These are phyloP conservation scores for Hipparchia semele DNA, from an alignment of 2,888 invertebrate genomes.

Conservation along the genomic window DNA sequence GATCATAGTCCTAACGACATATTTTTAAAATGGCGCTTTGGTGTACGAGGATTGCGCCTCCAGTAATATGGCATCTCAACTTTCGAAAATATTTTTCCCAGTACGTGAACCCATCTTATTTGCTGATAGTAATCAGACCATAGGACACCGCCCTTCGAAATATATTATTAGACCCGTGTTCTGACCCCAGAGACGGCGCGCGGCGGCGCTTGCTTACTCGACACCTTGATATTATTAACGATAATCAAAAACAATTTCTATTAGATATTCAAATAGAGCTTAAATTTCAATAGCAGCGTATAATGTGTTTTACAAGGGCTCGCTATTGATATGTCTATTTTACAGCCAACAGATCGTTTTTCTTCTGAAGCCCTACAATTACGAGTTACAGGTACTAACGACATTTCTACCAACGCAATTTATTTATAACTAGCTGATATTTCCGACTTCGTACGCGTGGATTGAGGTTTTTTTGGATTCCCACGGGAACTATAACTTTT, in stretches of 20 bases:
- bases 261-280: slow-evolving; percentile 30
- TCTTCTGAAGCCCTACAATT: slow-evolving; percentile 5
- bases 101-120: slow-evolving; percentile 67
- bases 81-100: slow-evolving; percentile 54
- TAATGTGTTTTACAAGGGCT: slow-evolving; percentile 46
- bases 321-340: slow-evolving; percentile 67
- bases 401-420: not conserved
- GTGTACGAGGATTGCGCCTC: not conserved
- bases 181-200: slow-evolving; percentile 62
- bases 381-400: not conserved
- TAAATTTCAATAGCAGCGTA: not conserved
- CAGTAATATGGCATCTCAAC: not conserved
- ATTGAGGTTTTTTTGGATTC: too few species aligned
- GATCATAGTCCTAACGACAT: too few species aligned
- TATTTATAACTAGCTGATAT: too few species aligned
- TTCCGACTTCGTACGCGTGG: too few species aligned
- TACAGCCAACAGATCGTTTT: slow-evolving; percentile 64
- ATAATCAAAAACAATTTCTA: slow-evolving; percentile 27
- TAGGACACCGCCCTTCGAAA: slow-evolving; percentile 52
- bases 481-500: too few species aligned
- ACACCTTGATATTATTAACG: slow-evolving; percentile 32
- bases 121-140: slow-evolving; percentile 73
- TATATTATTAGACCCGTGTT: slow-evolving; percentile 68
- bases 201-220: slow-evolving; percentile 48
- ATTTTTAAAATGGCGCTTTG: not conserved